Conservation (phyloP, 2,797 vertebrate genomes). For the Champsocephalus gunnari region DNA sequence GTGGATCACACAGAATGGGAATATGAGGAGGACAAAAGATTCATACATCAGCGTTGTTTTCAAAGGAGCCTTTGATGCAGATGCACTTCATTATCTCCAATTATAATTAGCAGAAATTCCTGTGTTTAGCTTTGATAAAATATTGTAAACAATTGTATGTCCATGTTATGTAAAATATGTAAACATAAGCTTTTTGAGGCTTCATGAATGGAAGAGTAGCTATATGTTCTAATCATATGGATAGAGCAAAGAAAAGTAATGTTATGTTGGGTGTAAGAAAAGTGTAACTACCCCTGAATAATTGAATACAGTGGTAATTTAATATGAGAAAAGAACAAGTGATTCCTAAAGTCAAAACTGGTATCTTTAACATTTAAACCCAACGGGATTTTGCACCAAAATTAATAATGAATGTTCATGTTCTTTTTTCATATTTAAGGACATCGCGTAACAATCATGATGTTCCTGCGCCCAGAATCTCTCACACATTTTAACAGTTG, state of each 20-base stretch:
- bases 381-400: background rate
- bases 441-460: conserved; percentile 46
- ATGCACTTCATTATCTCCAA: conserved; percentile 10
- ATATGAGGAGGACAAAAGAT: conserved; percentile 2
- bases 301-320: background rate
- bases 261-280: background rate
- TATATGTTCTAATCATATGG: background rate
- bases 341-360: background rate
- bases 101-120: conserved; percentile 7
- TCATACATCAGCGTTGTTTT: conserved; percentile 13
- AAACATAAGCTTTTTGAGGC: background rate
- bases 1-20: background rate
- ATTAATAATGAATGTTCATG: background rate
- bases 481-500: conserved; percentile 19
- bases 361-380: background rate
- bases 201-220: conserved; percentile 2
- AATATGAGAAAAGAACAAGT: background rate
- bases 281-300: conserved; percentile 4
- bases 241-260: conserved; percentile 1
- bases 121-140: conserved; percentile 9
- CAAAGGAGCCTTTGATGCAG: conserved; percentile 36
- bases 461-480: conserved; percentile 16
- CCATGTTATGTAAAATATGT: conserved; percentile 14
- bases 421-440: background rate
- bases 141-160: conserved; percentile 13